phyloP scores from a whole-genome alignment of 2,113 vertebrate genomes.

The Antechinus flavipes region DNA sequence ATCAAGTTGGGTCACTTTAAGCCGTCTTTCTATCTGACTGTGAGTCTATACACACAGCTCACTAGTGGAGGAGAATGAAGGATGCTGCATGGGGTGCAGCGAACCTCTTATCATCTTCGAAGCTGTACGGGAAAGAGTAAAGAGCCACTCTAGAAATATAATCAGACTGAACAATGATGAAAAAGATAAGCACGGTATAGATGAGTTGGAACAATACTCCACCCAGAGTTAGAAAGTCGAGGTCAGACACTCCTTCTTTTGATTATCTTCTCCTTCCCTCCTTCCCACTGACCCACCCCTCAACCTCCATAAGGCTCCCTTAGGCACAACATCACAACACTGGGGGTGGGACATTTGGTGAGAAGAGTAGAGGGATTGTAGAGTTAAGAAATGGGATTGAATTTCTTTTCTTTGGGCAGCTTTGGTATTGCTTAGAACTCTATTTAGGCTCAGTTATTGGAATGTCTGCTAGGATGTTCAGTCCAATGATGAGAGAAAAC shows the following conservation, averaged over 20 bases:
- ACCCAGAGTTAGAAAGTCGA: background rate
- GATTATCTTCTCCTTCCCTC: background rate
- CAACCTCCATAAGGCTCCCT: background rate
- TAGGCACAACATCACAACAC: background rate
- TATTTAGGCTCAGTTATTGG: background rate
- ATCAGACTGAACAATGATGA: background rate
- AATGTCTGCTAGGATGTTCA: background rate
- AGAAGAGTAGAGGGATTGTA: background rate
- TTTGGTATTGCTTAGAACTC: background rate
- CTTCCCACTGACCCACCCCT: accelerated
- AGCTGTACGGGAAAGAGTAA: background rate
- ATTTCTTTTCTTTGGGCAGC: background rate
- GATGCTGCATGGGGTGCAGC: background rate
- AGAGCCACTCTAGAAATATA: background rate
- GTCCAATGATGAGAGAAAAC: background rate
- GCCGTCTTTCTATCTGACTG: background rate
- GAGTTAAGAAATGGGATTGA: background rate
- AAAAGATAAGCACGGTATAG: background rate
- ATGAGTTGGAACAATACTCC: background rate
- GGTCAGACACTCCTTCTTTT: background rate
- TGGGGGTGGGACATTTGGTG: background rate
- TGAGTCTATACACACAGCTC: background rate
- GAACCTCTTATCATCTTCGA: background rate
- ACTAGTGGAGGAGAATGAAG: background rate
- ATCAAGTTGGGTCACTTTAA: background rate